Conservation (phyloP, 2,113 vertebrate genomes). For the Urocolius indicus region DNA sequence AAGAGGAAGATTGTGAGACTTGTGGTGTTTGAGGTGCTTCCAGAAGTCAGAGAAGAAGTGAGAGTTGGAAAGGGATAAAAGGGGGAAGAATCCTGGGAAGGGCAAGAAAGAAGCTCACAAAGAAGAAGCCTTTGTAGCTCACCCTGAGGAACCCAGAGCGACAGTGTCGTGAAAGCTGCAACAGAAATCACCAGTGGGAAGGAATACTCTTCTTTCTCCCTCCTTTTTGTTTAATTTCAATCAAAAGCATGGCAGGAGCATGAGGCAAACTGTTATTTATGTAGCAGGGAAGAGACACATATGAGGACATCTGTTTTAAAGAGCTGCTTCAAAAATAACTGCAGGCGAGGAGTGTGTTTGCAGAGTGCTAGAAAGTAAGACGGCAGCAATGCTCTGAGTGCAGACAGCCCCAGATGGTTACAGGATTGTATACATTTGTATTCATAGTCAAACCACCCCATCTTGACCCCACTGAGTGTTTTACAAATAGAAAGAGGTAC, state of each 20-base stretch:
- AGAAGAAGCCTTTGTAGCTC: background rate
- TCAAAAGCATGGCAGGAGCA: background rate
- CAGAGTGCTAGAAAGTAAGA: background rate
- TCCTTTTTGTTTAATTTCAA: background rate
- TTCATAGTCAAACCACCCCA: background rate
- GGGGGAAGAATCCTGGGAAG: background rate
- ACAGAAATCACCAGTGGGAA: constrained; percentile 4
- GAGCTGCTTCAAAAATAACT: constrained; percentile 46
- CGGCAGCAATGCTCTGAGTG: background rate
- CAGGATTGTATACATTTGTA: background rate
- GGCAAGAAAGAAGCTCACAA: background rate
- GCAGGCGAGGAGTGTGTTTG: background rate
- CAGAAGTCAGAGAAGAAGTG: background rate
- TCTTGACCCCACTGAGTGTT: background rate
- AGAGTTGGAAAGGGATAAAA: background rate
- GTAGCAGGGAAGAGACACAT: background rate
- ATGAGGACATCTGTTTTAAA: constrained; percentile 32
- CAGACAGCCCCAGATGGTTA: background rate
- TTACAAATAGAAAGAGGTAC: constrained; percentile 11
- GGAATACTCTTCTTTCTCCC: background rate
- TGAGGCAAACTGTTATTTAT: constrained; percentile 37
- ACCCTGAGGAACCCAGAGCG: background rate
- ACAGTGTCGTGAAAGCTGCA: background rate
- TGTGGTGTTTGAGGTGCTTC: background rate
- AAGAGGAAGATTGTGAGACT: background rate